These are phyloP conservation scores for Fringilla coelebs DNA, from an alignment of 2,797 vertebrate genomes.

Conservation along the genomic window DNA sequence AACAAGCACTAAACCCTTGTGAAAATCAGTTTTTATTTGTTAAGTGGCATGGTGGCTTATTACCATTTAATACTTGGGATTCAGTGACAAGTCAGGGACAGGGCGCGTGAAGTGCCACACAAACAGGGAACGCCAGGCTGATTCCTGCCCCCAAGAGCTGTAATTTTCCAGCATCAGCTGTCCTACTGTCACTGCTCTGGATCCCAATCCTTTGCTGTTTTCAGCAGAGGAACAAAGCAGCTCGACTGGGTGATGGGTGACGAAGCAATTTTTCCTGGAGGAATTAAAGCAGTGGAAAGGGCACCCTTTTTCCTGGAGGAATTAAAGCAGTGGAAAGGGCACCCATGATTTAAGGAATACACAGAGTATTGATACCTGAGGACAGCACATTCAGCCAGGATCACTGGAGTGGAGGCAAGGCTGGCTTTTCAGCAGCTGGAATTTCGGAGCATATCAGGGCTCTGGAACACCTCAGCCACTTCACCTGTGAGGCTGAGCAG, in stretches of 20 bases:
- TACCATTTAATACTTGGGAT: not conserved
- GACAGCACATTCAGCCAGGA: not conserved
- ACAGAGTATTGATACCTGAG: not conserved
- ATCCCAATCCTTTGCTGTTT: not conserved
- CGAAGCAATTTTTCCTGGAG: not conserved
- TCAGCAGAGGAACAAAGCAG: not conserved
- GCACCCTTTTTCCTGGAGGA: not conserved
- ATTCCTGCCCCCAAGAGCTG: not conserved
- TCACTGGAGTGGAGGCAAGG: not conserved
- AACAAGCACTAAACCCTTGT: not conserved
- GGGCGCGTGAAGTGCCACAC: not conserved
- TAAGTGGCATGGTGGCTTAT: not conserved
- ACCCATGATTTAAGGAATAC: not conserved
- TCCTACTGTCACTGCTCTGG: not conserved
- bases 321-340: not conserved
- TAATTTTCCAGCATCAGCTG: not conserved
- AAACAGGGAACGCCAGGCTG: not conserved
- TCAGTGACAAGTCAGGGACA: not conserved
- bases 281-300: not conserved
- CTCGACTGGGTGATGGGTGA: not conserved
- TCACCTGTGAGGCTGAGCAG: not conserved
- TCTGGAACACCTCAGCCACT: not conserved
- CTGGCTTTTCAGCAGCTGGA: not conserved
- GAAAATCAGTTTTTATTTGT: conserved; percentile 45
- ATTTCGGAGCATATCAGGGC: not conserved